Evolutionary conservation across 2,797 vertebrate species (phyloP), one percentile per base, ranked within the genome.

Genomic region (Denticeps clupeoides): DNA sequence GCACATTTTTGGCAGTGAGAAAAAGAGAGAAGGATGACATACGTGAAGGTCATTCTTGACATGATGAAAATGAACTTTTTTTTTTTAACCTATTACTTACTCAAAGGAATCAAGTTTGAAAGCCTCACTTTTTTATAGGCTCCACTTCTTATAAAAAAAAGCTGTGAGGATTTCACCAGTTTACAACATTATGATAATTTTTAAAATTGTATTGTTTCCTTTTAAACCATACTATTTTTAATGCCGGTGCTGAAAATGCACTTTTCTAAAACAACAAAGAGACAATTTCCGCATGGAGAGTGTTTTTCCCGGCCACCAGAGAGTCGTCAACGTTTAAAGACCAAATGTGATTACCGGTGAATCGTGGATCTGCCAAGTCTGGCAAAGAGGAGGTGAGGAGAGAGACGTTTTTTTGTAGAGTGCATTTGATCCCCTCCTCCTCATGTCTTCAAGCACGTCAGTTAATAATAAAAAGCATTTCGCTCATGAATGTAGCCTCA

Each of bases 311-410:
- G 8, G 59, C 69, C 60, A 35, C 1, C 2, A 48, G 69, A 51
- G 21, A 31, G 35, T 23, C 41, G 56, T 46, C 40, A 41, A 51
- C 58, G n/a, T 31, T 60, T 31, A 51, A 53, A 43, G 21, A 42
- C 8, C 28, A 27, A 22, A 55, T 65, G 66, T 52, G 49, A 67
- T 67, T 64, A 58, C 11, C 26, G 32, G 44, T 27, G 49, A 38
- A 51, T 28, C 55, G 46, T 32, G 43, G 19, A 38, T 64, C 31
- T 51, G 26, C 31, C 37, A 53, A 64, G 42, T 59, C 7, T 55
- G 27, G 27, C 35, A 28, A 52, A 60, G 25, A 51, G 29, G 28
- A 52, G 40, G 5, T 18, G n/a, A 15, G 28, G 18, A 19, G 21
- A 5, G 38, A 45, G n/a, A n/a, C n/a, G n/a, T n/a, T n/a, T n/a